Base-by-base conservation (phyloP, 1,140 invertebrate genomes). In the Chrysopa pallens region DNA sequence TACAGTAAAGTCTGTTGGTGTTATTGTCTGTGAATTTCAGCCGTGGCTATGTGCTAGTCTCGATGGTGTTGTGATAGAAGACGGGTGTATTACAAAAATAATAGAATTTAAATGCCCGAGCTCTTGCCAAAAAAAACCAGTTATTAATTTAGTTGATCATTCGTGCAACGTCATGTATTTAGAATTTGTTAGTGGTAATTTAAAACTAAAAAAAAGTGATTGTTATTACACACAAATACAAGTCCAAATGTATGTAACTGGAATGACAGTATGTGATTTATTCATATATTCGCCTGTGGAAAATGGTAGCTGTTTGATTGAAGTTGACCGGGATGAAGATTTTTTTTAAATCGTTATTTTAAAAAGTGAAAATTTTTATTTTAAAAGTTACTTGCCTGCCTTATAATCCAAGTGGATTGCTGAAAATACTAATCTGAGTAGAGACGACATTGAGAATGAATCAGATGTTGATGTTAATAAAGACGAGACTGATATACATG, bases 21-120 rank as follows among this genome's bases (percentile, higher is more conserved):
- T 50, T 13, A 14, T 57, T 6, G 43, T 55, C 29, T 47, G 36
- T 15, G 40, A 48, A 9, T 39, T 43, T 15, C 52, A 54, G 47
- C 50, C 53, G 29, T 55, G 49, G 44, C 45, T 56, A 17, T 51
- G 42, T 28, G 47, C 46, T 28, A 54, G 50, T 42, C 48, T 51
- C 13, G 53, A 55, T 47, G 52, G 50, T 15, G 43, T 54, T 38
- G 46, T 53, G 12, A n/a, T 50, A 31, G 37, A 46, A 36, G 43
- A 51, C 42, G 42, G 28, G 11, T 35, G 14, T 35, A 23, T 51
- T 8, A 8, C 13, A 27, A 51, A 48, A 38, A 14, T 55, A 33
- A 31, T 58, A 37, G 55, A 56, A 49, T 49, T 58, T 29, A 56
- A 53, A 47, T 55, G 53, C 45, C 50, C 50, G 9, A 48, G 37